phyloP scores from a whole-genome alignment of 2,888 invertebrate genomes.

The Cheilosia scutellata region DNA sequence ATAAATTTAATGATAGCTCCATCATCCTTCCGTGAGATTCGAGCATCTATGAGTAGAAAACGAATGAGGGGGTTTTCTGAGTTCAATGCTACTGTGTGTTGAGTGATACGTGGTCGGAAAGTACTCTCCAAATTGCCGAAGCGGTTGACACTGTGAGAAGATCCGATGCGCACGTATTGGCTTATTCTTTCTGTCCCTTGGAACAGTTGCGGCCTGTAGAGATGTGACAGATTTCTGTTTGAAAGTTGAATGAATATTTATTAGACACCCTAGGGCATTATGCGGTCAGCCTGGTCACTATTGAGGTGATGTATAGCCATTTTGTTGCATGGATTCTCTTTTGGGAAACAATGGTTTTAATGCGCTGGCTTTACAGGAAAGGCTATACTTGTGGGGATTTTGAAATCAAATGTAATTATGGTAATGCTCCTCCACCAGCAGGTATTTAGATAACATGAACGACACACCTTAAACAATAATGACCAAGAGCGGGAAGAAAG shows the following conservation, averaged over 20 bases:
- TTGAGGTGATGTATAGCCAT: slow-evolving; percentile 12
- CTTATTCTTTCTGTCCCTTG: slow-evolving; percentile 47
- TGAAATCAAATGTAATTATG: neutral
- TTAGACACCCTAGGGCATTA: slow-evolving; percentile 16
- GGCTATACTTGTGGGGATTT: neutral
- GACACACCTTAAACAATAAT: neutral
- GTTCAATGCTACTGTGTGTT: slow-evolving; percentile 31
- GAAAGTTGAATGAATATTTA: slow-evolving; percentile 44
- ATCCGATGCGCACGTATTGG: slow-evolving; percentile 44
- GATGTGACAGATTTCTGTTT: slow-evolving; percentile 46
- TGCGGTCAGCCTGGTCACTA: neutral
- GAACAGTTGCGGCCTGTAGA: neutral
- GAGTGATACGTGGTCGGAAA: slow-evolving; percentile 41
- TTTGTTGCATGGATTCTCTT: slow-evolving; percentile 1
- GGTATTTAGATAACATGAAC: no score
- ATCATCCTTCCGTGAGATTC: slow-evolving; percentile 59
- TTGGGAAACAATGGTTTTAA: neutral
- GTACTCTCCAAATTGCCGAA: slow-evolving; percentile 21
- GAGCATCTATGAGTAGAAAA: slow-evolving; percentile 17
- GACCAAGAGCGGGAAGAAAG: neutral
- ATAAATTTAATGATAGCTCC: slow-evolving; percentile 67
- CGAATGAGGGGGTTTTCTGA: slow-evolving; percentile 15
- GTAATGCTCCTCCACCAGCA: no score
- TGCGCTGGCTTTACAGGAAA: neutral
- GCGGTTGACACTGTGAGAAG: slow-evolving; percentile 21